A percentile compares a stretch with the other conserved stretches of the same genome.
phyloP scores from a whole-genome alignment of 1,140 invertebrate species.

The Ctenoplectra terminalis region DNA sequence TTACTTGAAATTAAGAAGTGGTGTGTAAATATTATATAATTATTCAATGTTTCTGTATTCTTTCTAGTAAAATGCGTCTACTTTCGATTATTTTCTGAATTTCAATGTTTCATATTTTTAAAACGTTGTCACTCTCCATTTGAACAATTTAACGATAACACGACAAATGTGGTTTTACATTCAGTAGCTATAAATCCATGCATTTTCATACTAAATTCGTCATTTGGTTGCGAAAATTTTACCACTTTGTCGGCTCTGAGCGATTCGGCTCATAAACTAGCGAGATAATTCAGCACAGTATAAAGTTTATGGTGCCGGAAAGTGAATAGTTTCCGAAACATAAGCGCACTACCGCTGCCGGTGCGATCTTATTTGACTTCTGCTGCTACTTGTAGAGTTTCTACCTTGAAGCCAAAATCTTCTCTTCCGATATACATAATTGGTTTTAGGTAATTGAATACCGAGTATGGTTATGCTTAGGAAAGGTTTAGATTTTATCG shows the following conservation, averaged over 20 bases:
- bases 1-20: too few relatives aligned
- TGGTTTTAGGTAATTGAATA: background rate
- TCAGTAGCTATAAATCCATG: background rate
- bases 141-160: background rate
- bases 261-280: background rate
- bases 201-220: background rate
- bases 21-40: too few relatives aligned
- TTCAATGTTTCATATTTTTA: background rate
- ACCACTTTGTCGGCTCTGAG: background rate
- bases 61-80: too few relatives aligned
- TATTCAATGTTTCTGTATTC: too few relatives aligned
- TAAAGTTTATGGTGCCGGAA: background rate
- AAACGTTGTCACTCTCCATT: background rate
- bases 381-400: background rate
- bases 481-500: too few relatives aligned
- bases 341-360: background rate
- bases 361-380: constrained; percentile 8
- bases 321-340: constrained; percentile 13
- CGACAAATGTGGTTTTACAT: background rate
- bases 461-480: too few relatives aligned
- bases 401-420: background rate
- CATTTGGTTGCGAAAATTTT: background rate
- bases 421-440: background rate
- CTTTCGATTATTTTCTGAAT: too few relatives aligned
- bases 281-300: background rate